Evolutionary conservation across 2,113 vertebrate species (phyloP).

Genomic region (Gnathonemus longibarbis): DNA sequence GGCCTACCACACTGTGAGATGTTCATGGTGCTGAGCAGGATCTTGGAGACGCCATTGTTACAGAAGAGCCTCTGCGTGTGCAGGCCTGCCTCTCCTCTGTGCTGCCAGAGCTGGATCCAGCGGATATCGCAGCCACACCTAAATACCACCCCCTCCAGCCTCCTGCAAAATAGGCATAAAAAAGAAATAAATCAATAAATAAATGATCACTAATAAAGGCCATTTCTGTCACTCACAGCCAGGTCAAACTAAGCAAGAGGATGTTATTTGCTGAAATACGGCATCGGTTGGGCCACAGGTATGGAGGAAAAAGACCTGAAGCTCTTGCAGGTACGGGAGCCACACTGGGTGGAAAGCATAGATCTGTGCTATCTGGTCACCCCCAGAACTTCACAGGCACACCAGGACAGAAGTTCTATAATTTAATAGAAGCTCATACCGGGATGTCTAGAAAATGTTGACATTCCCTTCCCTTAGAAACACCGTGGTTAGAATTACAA

Average conservation of each 20-base stretch:
- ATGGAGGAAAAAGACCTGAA: background rate
- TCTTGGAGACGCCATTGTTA: constrained; percentile 68
- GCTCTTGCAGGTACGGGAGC: background rate
- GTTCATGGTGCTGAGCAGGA: constrained; percentile 81
- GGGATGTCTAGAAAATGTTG: background rate
- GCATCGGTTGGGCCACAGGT: background rate
- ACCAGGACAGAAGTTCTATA: background rate
- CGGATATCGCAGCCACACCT: constrained; percentile 92
- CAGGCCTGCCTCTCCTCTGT: constrained; percentile 78
- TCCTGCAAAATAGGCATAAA: constrained; percentile 56
- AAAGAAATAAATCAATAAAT: background rate
- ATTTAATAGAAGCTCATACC: background rate
- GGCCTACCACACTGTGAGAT: constrained; percentile 85
- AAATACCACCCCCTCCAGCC: constrained; percentile 82
- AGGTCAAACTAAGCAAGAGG: too few species aligned
- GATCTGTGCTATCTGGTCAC: background rate
- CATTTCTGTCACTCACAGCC: background rate
- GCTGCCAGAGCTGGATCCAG: constrained; percentile 97
- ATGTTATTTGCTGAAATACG: background rate
- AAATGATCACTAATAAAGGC: constrained; percentile 2
- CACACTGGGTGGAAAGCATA: background rate
- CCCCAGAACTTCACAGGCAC: background rate
- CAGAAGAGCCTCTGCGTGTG: constrained; percentile 81
- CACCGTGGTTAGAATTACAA: background rate
- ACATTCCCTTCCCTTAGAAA: background rate